phyloP scores from a whole-genome alignment of 2,888 invertebrate genomes.

The Lamellibrachia columna region DNA sequence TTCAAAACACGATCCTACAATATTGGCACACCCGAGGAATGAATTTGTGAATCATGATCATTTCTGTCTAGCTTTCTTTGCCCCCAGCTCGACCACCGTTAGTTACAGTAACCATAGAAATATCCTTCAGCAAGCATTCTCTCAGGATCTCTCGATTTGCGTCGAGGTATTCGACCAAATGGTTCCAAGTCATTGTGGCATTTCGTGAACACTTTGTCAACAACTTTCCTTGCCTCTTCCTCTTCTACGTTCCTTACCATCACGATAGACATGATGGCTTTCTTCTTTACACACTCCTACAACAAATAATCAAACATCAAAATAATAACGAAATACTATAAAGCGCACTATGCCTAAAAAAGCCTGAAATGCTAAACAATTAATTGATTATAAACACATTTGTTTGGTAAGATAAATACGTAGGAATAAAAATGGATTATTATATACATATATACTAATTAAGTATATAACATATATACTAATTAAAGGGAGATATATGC shows the following conservation, averaged over 20 bases:
- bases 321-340: neutral
- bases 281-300: slow-evolving; percentile 84
- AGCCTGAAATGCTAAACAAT: neutral
- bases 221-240: slow-evolving; percentile 78
- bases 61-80: neutral
- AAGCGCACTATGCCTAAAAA: neutral
- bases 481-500: neutral
- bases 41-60: neutral
- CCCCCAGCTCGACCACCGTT: neutral
- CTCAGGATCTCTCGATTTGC: slow-evolving; percentile 47
- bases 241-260: slow-evolving; percentile 80
- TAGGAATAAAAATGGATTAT: neutral
- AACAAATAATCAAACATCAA: slow-evolving; percentile 27
- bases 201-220: slow-evolving; percentile 87
- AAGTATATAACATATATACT: neutral
- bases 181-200: slow-evolving; percentile 95
- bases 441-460: neutral
- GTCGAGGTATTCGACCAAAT: slow-evolving; percentile 72
- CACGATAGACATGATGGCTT: slow-evolving; percentile 84
- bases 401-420: neutral
- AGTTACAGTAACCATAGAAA: slow-evolving; percentile 51
- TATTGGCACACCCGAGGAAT: neutral
- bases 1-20: neutral
- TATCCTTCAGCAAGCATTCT: slow-evolving; percentile 53
- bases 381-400: neutral